Base-by-base conservation (phyloP, 2,113 vertebrate genomes). In the Turnix velox region DNA sequence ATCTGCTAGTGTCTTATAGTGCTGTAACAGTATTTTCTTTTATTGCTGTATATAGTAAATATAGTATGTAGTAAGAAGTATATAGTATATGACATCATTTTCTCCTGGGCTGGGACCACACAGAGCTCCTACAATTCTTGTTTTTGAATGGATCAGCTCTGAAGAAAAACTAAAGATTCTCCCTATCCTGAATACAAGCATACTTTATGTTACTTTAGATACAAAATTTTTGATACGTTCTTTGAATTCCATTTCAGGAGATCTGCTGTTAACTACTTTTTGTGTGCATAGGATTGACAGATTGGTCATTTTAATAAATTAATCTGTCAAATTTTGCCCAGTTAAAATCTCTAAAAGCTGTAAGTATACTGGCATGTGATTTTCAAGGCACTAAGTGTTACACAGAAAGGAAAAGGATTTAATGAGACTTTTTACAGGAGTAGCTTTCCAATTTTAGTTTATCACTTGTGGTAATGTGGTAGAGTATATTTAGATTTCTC, bases 231-330 rank as follows among this genome's bases (percentile, higher is more conserved):
- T 97, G 57, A 68, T 92, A 95, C 65, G 79, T 94, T 97, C 87
- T 91, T 96, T 94, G 95, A 97, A 97, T 95, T 96, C 62, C 14
- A 9, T 94, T 87, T 95, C 83, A 76, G 83, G 93, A 93, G 95
- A 96, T 88, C 62, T 93, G 83, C 88, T 95, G 72, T 97, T 97
- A 95, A 95, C 87, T 93, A 91, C 71, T 94, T 96, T 97, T 74
- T 97, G 88, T 92, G 95, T 96, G 92, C 95, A 91, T 96, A 93
- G 94, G 97, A 97, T 97, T 97, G 97, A 96, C 95, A 97, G 95
- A 94, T 93, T 90, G 95, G 97, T 95, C 97, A 98, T 94, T 96
- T 96, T 93, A 93, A 95, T 97, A 97, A 96, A 97, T 97, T 97
- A 94, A 96, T 74, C 95, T 97, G 97, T 98, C 97, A 97, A 94